phyloP scores from a whole-genome alignment of 2,797 vertebrate genomes.

The Spinibarbus caldwelli region DNA sequence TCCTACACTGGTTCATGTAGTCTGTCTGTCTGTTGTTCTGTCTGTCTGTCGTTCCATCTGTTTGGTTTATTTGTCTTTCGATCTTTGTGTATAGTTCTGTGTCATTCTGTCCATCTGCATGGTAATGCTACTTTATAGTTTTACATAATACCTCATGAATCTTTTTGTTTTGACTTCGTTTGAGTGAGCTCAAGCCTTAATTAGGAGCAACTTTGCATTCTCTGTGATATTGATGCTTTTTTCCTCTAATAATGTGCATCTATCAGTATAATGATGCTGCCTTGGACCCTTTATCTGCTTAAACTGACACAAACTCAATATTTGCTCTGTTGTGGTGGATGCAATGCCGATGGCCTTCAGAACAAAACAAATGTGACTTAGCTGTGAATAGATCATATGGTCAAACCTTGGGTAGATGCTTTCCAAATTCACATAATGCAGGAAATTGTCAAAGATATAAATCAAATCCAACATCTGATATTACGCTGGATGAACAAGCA shows the following conservation, averaged over 20 bases:
- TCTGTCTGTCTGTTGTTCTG: neutral
- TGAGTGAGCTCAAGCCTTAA: neutral
- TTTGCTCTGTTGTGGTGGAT: neutral
- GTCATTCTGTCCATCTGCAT: neutral
- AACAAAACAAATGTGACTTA: neutral
- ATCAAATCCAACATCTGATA: conserved; percentile 40
- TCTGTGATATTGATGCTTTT: neutral
- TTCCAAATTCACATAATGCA: neutral
- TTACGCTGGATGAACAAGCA: conserved; percentile 14
- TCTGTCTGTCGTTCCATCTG: neutral
- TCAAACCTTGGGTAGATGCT: conserved; percentile 12
- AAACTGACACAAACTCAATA: neutral
- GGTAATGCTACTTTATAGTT: neutral
- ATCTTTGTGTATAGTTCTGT: too few species aligned
- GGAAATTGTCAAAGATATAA: conserved; percentile 35
- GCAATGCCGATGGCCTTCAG: neutral
- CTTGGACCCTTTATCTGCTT: conserved; percentile 14
- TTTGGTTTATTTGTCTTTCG: neutral
- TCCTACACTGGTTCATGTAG: neutral
- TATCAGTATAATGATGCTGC: neutral
- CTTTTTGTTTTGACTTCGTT: neutral
- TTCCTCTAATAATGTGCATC: neutral
- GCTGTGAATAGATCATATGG: conserved; percentile 3
- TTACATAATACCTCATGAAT: neutral
- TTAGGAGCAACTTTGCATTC: neutral